These are phyloP conservation scores for Eumerus sabulonum DNA, from an alignment of 2,888 invertebrate species.

Conservation along the genomic window DNA sequence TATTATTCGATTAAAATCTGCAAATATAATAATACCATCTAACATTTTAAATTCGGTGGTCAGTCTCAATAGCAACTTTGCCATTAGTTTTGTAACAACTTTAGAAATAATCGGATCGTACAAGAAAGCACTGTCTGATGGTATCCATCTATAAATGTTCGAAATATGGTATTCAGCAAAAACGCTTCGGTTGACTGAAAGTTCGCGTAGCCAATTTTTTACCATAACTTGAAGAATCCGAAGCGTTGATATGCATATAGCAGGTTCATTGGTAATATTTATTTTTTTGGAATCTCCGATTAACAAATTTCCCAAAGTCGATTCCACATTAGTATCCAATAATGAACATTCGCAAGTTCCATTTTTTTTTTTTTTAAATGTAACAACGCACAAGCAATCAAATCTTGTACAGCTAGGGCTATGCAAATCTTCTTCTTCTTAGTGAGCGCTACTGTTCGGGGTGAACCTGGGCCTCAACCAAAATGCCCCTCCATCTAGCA, in stretches of 20 bases:
- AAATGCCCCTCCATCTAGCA: too few relatives aligned
- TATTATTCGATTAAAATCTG: conserved; percentile 95
- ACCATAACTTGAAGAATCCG: conserved; percentile 93
- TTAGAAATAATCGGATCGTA: conserved; percentile 96
- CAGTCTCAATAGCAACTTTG: conserved; percentile 95
- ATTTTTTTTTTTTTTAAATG: conserved; percentile 93
- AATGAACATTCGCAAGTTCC: conserved; percentile 94
- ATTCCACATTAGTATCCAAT: conserved; percentile 83
- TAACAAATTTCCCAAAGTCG: conserved; percentile 83
- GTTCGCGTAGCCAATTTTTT: conserved; percentile 94
- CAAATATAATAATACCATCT: conserved; percentile 94
- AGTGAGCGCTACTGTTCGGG: too few relatives aligned
- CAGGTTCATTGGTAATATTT: conserved; percentile 89
- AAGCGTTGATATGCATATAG: conserved; percentile 92
- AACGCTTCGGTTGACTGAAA: conserved; percentile 91
- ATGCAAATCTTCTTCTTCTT: too few relatives aligned
- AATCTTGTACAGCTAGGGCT: conserved; percentile 92
- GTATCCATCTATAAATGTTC: conserved; percentile 97
- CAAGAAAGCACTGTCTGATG: conserved; percentile 91
- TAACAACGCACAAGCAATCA: conserved; percentile 94
- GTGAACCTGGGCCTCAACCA: too few relatives aligned
- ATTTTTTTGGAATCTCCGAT: conserved; percentile 80
- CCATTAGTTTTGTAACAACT: conserved; percentile 95
- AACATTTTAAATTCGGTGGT: conserved; percentile 94
- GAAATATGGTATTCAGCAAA: conserved; percentile 98